Evolutionary conservation across 2,888 invertebrate genomes (phyloP).

Genomic region (Trachelus troglodyta): DNA sequence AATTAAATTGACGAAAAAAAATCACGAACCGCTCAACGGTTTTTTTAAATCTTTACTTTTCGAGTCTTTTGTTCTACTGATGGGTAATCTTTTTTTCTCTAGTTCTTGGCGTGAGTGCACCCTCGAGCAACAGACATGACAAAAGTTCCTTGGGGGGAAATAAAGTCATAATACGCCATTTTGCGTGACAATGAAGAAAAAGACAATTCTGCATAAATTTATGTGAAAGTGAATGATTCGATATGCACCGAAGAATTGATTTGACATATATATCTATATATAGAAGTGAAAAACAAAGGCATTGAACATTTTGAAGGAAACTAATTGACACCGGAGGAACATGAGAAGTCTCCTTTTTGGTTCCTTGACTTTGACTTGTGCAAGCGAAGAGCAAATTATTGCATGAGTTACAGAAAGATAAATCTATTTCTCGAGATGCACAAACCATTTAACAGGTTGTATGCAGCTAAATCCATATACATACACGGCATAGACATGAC

Average conservation of each 20-base stretch:
- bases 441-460: conserved; percentile 10
- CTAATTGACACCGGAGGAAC: background rate
- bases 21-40: background rate
- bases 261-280: background rate
- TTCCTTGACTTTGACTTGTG: background rate
- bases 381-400: conserved; percentile 24
- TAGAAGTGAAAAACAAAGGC: background rate
- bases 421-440: background rate
- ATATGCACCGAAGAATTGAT: background rate
- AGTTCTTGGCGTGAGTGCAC: background rate
- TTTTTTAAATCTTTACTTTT: background rate
- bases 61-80: background rate
- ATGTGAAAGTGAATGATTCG: conserved; percentile 6
- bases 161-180: background rate
- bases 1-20: background rate
- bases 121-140: conserved; percentile 14
- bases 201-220: background rate
- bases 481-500: conserved; percentile 31
- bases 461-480: conserved; percentile 47
- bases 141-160: conserved; percentile 8
- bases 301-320: background rate
- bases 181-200: conserved; percentile 9
- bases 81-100: background rate
- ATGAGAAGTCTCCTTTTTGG: background rate
- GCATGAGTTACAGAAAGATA: background rate